Base-by-base conservation (phyloP, 2,113 vertebrate genomes). In the Cyprinodon tularosa region DNA sequence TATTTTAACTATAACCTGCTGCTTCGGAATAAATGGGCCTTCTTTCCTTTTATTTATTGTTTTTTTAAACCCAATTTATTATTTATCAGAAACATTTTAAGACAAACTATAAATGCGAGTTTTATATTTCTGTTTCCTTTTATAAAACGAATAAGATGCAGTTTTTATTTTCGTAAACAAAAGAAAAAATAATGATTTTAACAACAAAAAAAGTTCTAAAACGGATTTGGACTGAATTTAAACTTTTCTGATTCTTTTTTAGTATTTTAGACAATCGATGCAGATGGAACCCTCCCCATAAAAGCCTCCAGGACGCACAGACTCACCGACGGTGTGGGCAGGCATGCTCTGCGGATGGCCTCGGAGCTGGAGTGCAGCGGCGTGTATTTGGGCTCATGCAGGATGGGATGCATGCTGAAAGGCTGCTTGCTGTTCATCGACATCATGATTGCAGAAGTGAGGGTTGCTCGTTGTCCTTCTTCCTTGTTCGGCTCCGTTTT, bases 381-480 rank as follows among this genome's bases (percentile, higher is more conserved):
- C 3, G 94, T 92, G 93, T 97, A 97, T 77, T 97, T 97, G 81
- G 95, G 96, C 12, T 97, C 96, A 80, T 97, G 96, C 48, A 97
- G 94, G 73, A 97, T 96, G 63, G 96, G 96, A 90, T 97, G 96
- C 96, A 97, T 96, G 83, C 95, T 93, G 93, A 97, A 97, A 66
- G 96, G 92, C 91, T 97, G 96, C 81, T 97, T 97, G 95, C 96
- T 97, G 93, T 97, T 97, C 96, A 97, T 97, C 88, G 96, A 97
- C 96, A 97, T 97, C 96, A 97, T 97, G 91, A 90, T 93, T 82
- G 92, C 91, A 80, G 90, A 87, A 69, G 85, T 80, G 13, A 88
- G 82, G 42, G 87, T 83, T 81, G 90, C 80, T 91, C 85, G 83
- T n/a, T 80, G 86, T 81, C 68, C 72, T 85, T 90, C 80, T 38